phyloP scores from a whole-genome alignment of 2,888 invertebrate species.

The Dolichomitus sp. region DNA sequence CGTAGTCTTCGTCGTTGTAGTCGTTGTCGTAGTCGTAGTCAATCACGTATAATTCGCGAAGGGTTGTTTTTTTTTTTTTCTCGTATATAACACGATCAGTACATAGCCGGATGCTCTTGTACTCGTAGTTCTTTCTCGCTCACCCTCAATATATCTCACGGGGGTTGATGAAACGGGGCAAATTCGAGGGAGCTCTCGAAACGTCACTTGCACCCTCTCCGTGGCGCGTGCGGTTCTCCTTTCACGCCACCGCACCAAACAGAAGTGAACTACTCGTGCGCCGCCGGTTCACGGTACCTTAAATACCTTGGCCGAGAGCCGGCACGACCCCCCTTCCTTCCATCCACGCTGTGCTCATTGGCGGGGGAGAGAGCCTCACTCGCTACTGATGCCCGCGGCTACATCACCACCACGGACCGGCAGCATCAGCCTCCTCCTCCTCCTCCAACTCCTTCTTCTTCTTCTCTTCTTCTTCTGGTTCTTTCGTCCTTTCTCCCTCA shows the following conservation, averaged over 20 bases:
- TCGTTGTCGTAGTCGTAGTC: slow-evolving; percentile 23
- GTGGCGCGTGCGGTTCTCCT: slow-evolving; percentile 72
- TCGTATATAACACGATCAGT: not conserved
- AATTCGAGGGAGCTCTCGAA: slow-evolving; percentile 61
- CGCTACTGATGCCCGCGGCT: slow-evolving; percentile 62
- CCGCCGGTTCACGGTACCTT: slow-evolving; percentile 88
- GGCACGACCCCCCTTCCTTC: slow-evolving; percentile 74
- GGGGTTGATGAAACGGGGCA: slow-evolving; percentile 11
- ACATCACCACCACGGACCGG: slow-evolving; percentile 62
- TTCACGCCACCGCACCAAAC: slow-evolving; percentile 86
- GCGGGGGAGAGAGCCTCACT: slow-evolving; percentile 58
- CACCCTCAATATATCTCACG: slow-evolving; percentile 17
- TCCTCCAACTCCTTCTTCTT: slow-evolving; percentile 6
- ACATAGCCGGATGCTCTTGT: not conserved
- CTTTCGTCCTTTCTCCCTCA: not conserved
- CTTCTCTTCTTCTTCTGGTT: not conserved
- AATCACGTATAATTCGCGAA: slow-evolving; percentile 25
- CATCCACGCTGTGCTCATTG: slow-evolving; percentile 68
- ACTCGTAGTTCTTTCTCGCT: slow-evolving; percentile 15
- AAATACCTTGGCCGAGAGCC: slow-evolving; percentile 88
- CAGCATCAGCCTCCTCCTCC: slow-evolving; percentile 17
- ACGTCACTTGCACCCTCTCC: slow-evolving; percentile 74
- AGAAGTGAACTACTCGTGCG: slow-evolving; percentile 89
- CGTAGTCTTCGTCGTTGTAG: slow-evolving; percentile 35
- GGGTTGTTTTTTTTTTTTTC: not conserved